Base-by-base conservation (phyloP, 2,888 invertebrate genomes). In the Ceraclea dissimilis region DNA sequence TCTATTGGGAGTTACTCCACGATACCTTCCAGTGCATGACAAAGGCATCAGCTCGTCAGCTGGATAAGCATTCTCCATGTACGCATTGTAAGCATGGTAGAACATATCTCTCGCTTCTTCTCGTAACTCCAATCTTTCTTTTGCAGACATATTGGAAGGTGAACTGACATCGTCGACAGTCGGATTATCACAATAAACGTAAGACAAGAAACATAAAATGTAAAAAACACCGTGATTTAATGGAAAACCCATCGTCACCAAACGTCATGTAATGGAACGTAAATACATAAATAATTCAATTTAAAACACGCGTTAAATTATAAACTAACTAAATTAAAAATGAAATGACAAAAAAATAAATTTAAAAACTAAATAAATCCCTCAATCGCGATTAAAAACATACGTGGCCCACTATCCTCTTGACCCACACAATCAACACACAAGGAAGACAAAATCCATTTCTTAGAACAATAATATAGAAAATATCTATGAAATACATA, bases 11-110 rank as follows among this genome's bases (percentile, higher is more conserved):
- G 94, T 92, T 5, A 91, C 80, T 4, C 94, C 96, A 65, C 94
- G 80, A 72, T 87, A 93, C 53, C 98, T 78, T 22, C 97, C 98
- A 67, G 88, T 86, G 72, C 98, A 98, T 67, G 90, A 92, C 34
- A 98, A 77, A 1, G 98, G 98, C 97, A 97, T 96, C 63, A 98
- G 75, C 74, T 99, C 98, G 77, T 98, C 98, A 17, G 97, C 97
- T 52, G 98, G 98, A 75, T 92, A 99, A 13, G 98, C 98, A 78
- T 96, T 88, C 66, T 90, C 90, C 94, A 97, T 96, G 67, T 97
- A 97, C 1, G 94, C 90, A 67, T 87, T 80, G 69, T 95, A 97
- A 2, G 93, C 96, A 80, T 97, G 97, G 71, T 93, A 92, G 72
- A 97, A 97, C 95, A 98, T 96, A 67, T 91, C 89, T 56, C 91